Base-by-base conservation (phyloP, 2,888 invertebrate genomes). In the Thecophora atra region DNA sequence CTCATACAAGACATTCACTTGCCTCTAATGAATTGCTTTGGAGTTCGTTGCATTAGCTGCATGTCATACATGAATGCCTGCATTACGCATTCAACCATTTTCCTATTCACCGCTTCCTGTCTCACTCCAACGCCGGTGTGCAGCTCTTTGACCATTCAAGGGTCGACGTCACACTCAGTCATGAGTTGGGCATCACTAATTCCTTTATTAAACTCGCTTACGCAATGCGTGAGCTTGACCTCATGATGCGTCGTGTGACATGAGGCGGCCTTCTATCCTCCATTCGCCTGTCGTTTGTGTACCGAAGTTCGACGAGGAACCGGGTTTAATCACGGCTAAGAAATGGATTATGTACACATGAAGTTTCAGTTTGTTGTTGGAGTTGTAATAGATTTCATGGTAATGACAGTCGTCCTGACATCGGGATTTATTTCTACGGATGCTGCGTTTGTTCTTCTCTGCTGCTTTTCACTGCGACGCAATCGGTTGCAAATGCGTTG, bases 321-420 rank as follows among this genome's bases (percentile, higher is more conserved):
- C 47, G 54, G 26, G 19, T 60, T 60, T 62, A 30, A 51, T 69
- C 44, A 30, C 47, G 11, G 51, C 19, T 62, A n/a, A 15, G 17
- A 30, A 51, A 69, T 60, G 69, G 47, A 47, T 62, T 69, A 28
- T 70, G 63, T 37, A 37, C 37, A 37, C n/a, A 37, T 11, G 1
- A 37, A 8, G 37, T 54, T 60, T 52, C 47, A 63, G 71, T 64
- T 54, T 69, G 65, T 62, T 64, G 75, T 71, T 77, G 76, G 74
- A 73, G 74, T 72, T 80, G 79, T 78, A 78, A 77, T 51, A 30
- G 7, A 37, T 37, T 37, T 37, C 11, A 37, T 8, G 37, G n/a
- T 28, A 19, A 8, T 47, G 11, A 28, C 13, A 62, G 28, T 26
- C 44, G 8, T 8, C 13, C 4, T 30, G 30, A 30, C 30, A 30